Conservation (phyloP, 2,888 invertebrate species). For the Epinotia demarniana region DNA sequence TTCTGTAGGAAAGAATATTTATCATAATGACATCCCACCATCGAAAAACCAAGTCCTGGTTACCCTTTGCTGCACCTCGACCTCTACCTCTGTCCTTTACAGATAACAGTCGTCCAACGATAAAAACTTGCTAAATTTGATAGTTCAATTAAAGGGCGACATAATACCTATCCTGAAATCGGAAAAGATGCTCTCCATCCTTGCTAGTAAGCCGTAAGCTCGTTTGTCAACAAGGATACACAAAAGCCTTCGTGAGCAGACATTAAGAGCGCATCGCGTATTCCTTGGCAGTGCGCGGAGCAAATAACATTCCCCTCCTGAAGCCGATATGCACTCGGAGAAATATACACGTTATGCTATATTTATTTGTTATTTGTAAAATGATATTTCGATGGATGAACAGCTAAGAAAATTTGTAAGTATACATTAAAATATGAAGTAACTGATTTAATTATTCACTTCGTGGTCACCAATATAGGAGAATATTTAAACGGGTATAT, state of each 20-base stretch:
- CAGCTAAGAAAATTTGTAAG: too few relatives aligned
- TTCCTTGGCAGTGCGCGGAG: background rate
- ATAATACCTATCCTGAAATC: background rate
- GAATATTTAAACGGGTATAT: too few relatives aligned
- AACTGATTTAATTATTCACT: too few relatives aligned
- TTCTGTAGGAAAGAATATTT: too few relatives aligned
- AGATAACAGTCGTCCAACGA: too few relatives aligned
- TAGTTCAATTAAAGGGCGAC: background rate
- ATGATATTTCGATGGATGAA: background rate
- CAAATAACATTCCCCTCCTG: background rate
- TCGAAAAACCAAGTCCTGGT: too few relatives aligned
- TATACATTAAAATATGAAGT: too few relatives aligned
- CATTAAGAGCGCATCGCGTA: background rate
- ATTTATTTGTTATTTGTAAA: background rate
- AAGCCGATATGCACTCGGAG: background rate
- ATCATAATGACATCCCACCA: too few relatives aligned
- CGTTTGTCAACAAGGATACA: conserved; percentile 4
- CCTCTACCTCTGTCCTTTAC: too few relatives aligned
- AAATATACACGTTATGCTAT: background rate
- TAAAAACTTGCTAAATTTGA: too few relatives aligned
- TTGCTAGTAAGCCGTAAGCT: background rate
- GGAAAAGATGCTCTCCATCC: background rate
- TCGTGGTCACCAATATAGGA: too few relatives aligned
- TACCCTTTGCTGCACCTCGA: too few relatives aligned
- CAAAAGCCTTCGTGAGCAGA: background rate